phyloP scores from a whole-genome alignment of 2,113 vertebrate genomes.

The Dicaeum eximium region DNA sequence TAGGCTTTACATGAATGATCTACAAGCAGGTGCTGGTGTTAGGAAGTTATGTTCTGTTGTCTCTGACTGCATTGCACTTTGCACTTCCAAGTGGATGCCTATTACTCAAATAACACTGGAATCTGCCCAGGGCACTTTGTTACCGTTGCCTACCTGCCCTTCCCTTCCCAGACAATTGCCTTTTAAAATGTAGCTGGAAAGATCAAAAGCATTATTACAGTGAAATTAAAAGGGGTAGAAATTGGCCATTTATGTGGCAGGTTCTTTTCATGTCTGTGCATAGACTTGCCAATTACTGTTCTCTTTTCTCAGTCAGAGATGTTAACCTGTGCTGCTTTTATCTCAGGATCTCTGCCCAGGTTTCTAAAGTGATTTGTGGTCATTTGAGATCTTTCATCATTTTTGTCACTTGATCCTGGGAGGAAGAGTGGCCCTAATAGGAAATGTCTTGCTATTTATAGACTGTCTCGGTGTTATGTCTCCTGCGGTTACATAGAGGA shows the following conservation, averaged over 20 bases:
- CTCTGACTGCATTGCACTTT: background rate
- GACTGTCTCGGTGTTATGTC: background rate
- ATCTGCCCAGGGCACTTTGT: background rate
- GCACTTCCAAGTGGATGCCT: background rate
- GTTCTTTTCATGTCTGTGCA: constrained; percentile 13
- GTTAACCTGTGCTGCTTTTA: constrained; percentile 35
- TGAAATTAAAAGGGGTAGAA: background rate
- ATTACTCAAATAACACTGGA: background rate
- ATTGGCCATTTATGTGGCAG: background rate
- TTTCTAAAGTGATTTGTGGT: constrained; percentile 44
- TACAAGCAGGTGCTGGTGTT: background rate
- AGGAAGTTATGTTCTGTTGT: background rate
- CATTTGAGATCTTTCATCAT: background rate
- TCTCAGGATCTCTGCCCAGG: background rate
- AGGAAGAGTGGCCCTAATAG: constrained; percentile 7
- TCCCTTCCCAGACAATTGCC: background rate
- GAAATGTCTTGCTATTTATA: constrained; percentile 27
- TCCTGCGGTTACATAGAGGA: background rate
- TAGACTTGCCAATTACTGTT: background rate
- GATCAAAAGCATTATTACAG: background rate
- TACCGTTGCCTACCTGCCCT: background rate
- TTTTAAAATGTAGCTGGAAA: background rate
- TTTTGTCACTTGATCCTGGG: constrained; percentile 28
- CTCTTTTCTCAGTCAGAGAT: constrained; percentile 3
- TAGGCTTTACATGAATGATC: background rate